A percentile compares a stretch with the other conserved stretches of the same genome.
Evolutionary conservation across 2,113 vertebrate species (phyloP).

Genomic region (Aspidoscelis tigris): DNA sequence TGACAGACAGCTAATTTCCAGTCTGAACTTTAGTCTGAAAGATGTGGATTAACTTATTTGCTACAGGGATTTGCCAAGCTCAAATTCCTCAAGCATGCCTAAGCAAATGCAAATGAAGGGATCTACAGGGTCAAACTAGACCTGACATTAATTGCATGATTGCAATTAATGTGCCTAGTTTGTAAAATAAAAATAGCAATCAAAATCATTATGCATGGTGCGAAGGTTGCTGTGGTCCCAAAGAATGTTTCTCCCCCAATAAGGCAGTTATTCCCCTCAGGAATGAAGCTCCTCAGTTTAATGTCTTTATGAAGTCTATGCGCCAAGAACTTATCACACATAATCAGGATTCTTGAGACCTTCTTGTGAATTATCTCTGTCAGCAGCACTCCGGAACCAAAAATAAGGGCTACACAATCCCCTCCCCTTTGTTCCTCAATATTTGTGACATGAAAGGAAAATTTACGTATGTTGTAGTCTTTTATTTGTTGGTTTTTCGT

Average conservation of each 20-base stretch:
- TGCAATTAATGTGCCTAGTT: background rate
- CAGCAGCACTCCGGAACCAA: background rate
- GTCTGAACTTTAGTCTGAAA: background rate
- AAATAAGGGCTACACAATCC: background rate
- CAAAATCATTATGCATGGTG: too few relatives aligned
- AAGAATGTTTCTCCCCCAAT: too few relatives aligned
- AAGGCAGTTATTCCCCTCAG: too few relatives aligned
- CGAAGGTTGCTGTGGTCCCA: too few relatives aligned
- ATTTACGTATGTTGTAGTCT: too few relatives aligned
- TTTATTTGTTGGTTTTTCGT: too few relatives aligned
- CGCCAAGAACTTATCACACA: background rate
- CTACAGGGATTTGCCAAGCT: background rate
- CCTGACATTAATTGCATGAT: background rate
- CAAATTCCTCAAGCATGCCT: background rate
- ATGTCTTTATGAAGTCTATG: background rate
- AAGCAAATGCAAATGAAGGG: background rate
- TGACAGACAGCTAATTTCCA: background rate
- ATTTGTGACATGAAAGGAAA: too few relatives aligned
- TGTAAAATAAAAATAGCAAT: too few relatives aligned
- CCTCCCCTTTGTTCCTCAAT: background rate
- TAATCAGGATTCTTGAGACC: background rate
- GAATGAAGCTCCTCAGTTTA: too few relatives aligned
- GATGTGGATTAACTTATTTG: background rate
- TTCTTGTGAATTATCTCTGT: background rate
- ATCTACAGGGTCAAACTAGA: background rate